Evolutionary conservation across 2,113 vertebrate genomes (phyloP).

Genomic region (Amphilophus citrinellus): DNA sequence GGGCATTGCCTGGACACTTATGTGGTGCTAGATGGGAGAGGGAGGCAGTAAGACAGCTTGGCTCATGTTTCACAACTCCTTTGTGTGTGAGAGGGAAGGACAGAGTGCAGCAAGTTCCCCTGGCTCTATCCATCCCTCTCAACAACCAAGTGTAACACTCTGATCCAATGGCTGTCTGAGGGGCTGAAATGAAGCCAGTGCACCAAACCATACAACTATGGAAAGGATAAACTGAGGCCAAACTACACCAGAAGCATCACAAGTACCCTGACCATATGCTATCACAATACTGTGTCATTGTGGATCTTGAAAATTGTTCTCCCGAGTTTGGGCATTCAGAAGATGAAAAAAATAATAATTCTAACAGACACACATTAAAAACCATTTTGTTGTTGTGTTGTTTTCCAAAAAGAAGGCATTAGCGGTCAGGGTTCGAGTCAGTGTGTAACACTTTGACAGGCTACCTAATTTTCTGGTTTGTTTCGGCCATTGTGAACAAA

Average conservation of each 20-base stretch:
- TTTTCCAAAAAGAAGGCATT: neutral
- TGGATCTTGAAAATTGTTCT: neutral
- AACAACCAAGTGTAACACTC: slow-evolving; percentile 33
- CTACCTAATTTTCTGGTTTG: neutral
- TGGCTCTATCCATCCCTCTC: slow-evolving; percentile 43
- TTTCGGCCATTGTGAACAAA: neutral
- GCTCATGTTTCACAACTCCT: slow-evolving; percentile 65
- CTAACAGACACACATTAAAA: neutral
- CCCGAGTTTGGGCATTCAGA: neutral
- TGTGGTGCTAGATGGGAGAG: slow-evolving; percentile 58
- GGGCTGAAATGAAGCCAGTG: slow-evolving; percentile 48
- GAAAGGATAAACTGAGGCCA: neutral
- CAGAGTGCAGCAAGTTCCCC: slow-evolving; percentile 28
- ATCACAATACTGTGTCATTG: neutral
- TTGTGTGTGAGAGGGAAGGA: slow-evolving; percentile 37
- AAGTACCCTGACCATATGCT: too few relatives aligned
- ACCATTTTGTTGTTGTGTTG: neutral
- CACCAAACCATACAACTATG: neutral
- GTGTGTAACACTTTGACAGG: neutral
- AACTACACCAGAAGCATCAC: neutral
- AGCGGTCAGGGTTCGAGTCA: neutral
- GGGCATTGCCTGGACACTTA: slow-evolving; percentile 70
- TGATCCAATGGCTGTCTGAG: slow-evolving; percentile 50
- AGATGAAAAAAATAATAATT: neutral
- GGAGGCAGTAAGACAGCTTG: slow-evolving; percentile 48